Evolutionary conservation across 2,113 vertebrate species (phyloP).

Genomic region (Aptenodytes forsteri): DNA sequence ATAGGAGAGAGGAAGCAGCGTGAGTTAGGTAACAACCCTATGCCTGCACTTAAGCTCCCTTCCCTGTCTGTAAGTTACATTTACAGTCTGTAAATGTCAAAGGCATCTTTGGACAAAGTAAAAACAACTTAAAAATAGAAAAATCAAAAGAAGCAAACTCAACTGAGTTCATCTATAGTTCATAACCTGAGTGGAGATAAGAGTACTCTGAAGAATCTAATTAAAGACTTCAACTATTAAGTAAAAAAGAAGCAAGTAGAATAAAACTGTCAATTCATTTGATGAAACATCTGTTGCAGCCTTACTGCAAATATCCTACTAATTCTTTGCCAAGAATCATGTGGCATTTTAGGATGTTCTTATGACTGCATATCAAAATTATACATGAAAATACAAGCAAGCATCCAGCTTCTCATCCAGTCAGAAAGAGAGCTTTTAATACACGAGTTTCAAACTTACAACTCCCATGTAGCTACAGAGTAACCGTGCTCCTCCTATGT

Average conservation of each 20-base stretch:
- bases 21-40: background rate
- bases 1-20: background rate
- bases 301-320: background rate
- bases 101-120: background rate
- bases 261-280: background rate
- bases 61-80: background rate
- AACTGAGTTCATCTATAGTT: background rate
- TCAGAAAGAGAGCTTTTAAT: background rate
- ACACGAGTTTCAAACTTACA: background rate
- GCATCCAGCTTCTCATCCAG: background rate
- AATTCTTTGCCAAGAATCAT: conserved; percentile 36
- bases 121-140: background rate
- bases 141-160: background rate
- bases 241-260: background rate
- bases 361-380: background rate
- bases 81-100: background rate
- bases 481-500: background rate
- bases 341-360: background rate
- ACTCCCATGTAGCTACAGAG: background rate
- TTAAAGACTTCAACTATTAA: background rate
- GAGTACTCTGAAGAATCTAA: background rate
- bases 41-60: background rate
- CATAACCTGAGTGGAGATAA: background rate
- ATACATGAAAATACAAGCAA: background rate
- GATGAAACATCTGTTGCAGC: background rate